Conservation (phyloP, 30 jellyfish, hydroid and myxozoan genomes). For the Cassiopea xamachana region DNA sequence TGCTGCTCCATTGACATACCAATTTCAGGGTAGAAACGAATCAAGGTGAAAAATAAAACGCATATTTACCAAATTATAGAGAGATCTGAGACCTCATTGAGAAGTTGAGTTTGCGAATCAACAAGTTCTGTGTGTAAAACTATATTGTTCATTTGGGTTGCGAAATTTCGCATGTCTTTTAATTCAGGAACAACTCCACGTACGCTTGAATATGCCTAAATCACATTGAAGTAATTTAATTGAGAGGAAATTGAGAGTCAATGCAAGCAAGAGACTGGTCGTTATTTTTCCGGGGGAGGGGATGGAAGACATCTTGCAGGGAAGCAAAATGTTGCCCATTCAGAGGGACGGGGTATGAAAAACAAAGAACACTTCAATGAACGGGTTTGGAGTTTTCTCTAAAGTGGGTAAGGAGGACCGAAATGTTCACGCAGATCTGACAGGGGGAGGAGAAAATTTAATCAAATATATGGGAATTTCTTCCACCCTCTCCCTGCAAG, state of each 20-base stretch:
- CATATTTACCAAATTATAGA: constrained; percentile 84
- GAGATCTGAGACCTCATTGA: constrained; percentile 93
- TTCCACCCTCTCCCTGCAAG: no score
- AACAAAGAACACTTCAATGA: no score
- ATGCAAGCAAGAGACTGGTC: no score
- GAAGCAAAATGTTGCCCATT: no score
- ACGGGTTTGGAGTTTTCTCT: no score
- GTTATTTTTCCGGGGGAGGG: no score
- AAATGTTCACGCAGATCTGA: no score
- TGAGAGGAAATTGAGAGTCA: background rate
- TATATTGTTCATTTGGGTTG: constrained; percentile 84
- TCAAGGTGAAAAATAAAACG: background rate
- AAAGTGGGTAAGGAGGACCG: no score
- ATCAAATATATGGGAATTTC: no score
- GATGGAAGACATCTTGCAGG: no score
- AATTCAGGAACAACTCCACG: constrained; percentile 98
- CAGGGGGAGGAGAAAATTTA: no score
- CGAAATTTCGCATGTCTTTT: constrained; percentile 90
- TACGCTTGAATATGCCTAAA: constrained; percentile 90
- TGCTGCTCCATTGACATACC: background rate
- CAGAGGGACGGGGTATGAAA: no score
- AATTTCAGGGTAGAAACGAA: background rate
- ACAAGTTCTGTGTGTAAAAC: constrained; percentile 91
- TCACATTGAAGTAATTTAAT: background rate
- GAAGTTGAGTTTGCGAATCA: constrained; percentile 77